A percentile compares a stretch with the other conserved stretches of the same genome.
Evolutionary conservation across 2,113 vertebrate species (phyloP).

Genomic region (Datnioides undecimradiatus): DNA sequence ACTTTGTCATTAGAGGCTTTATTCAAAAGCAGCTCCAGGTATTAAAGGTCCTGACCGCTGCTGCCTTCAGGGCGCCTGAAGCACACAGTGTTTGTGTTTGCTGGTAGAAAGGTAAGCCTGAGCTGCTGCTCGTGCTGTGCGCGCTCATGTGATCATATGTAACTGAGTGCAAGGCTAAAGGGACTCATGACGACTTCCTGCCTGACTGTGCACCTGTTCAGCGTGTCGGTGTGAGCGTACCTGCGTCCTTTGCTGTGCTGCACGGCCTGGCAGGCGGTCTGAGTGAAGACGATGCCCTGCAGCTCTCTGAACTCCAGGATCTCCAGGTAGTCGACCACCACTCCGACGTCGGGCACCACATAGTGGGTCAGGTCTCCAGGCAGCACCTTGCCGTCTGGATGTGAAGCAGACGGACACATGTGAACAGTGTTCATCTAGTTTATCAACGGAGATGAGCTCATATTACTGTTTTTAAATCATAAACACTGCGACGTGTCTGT

Average conservation of each 20-base stretch:
- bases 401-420: not conserved
- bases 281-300: constrained; percentile 93
- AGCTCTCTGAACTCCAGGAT: constrained; percentile 92
- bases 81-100: not conserved
- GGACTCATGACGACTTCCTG: not conserved
- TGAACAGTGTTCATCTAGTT: too few species aligned
- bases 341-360: constrained; percentile 91
- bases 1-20: not conserved
- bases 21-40: not conserved
- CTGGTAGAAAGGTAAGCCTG: not conserved
- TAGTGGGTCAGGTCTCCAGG: constrained; percentile 93
- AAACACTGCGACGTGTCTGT: too few species aligned
- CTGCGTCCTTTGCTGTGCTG: constrained; percentile 93
- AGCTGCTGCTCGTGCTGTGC: too few species aligned
- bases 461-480: too few species aligned
- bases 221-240: constrained; percentile 71
- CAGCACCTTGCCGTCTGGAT: constrained; percentile 90
- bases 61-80: not conserved
- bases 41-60: not conserved
- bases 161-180: not conserved
- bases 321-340: constrained; percentile 93
- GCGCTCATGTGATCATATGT: too few species aligned
- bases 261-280: constrained; percentile 92
- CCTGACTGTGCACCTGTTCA: not conserved
- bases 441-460: too few species aligned